Conservation (phyloP, 2,113 vertebrate species). For the Percina caprodes region DNA sequence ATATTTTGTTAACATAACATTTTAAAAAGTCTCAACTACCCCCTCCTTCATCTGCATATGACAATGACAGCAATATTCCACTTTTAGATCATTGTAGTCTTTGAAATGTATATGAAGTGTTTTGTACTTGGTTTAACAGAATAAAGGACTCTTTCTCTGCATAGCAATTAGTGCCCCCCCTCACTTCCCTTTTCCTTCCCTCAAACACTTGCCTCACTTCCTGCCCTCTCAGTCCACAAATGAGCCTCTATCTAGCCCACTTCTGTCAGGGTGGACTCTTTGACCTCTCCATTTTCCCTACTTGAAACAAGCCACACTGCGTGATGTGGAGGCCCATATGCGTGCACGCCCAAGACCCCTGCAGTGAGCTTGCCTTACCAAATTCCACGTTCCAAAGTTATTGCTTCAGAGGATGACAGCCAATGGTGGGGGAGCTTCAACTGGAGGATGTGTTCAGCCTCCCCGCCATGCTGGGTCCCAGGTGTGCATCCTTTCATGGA, state of each 20-base stretch:
- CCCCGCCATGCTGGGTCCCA: constrained; percentile 60
- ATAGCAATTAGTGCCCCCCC: constrained; percentile 50
- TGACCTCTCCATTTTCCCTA: constrained; percentile 55
- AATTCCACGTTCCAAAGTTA: constrained; percentile 46
- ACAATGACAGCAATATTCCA: constrained; percentile 24
- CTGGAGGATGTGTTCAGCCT: constrained; percentile 39
- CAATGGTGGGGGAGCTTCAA: constrained; percentile 24
- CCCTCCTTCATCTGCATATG: constrained; percentile 30
- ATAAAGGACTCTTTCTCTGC: constrained; percentile 71
- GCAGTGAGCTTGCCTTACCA: constrained; percentile 11
- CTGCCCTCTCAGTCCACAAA: constrained; percentile 48
- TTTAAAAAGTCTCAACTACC: constrained; percentile 30
- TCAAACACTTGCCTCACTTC: constrained; percentile 46
- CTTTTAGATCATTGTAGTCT: constrained; percentile 40
- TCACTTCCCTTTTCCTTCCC: constrained; percentile 20
- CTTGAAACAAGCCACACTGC: constrained; percentile 45
- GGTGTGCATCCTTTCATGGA: constrained; percentile 64
- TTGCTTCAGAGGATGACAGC: constrained; percentile 56
- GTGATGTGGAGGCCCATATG: constrained; percentile 21
- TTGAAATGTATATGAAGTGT: constrained; percentile 56
- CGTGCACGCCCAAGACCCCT: constrained; percentile 28
- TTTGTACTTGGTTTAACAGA: constrained; percentile 48
- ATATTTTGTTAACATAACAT: background rate
- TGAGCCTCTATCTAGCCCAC: constrained; percentile 44
- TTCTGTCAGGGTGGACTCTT: constrained; percentile 47